Evolutionary conservation across 2,113 vertebrate genomes (phyloP).

Genomic region (Fukomys damarensis): DNA sequence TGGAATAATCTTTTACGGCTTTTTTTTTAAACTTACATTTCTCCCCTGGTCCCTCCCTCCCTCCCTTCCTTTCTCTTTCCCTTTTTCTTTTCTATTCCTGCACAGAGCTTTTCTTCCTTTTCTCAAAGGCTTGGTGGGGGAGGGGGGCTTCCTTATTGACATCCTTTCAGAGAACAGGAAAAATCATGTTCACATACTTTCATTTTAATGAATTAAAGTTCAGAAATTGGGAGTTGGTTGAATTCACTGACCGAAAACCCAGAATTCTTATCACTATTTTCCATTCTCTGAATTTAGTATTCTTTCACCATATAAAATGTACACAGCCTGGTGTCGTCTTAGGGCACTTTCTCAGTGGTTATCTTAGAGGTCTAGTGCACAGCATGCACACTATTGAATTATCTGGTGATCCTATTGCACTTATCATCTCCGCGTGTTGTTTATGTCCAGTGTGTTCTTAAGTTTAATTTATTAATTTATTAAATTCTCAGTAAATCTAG

Average conservation of each 20-base stretch:
- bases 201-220: not conserved
- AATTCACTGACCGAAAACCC: not conserved
- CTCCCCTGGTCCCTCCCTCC: not conserved
- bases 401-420: not conserved
- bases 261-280: not conserved
- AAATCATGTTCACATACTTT: not conserved
- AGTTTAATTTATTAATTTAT: conserved; percentile 26
- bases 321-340: not conserved
- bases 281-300: not conserved
- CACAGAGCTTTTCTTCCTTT: not conserved
- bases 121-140: not conserved
- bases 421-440: not conserved
- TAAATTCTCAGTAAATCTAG: not conserved
- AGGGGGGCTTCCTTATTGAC: not conserved
- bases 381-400: not conserved
- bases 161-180: not conserved
- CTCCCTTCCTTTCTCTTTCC: not conserved
- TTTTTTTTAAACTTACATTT: not conserved
- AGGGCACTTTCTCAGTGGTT: conserved; percentile 6
- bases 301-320: not conserved
- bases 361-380: not conserved
- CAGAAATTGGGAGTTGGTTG: not conserved
- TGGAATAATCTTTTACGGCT: not conserved
- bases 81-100: not conserved
- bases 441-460: not conserved